Base-by-base conservation (phyloP, 2,888 invertebrate genomes). In the Melanargia galathea region DNA sequence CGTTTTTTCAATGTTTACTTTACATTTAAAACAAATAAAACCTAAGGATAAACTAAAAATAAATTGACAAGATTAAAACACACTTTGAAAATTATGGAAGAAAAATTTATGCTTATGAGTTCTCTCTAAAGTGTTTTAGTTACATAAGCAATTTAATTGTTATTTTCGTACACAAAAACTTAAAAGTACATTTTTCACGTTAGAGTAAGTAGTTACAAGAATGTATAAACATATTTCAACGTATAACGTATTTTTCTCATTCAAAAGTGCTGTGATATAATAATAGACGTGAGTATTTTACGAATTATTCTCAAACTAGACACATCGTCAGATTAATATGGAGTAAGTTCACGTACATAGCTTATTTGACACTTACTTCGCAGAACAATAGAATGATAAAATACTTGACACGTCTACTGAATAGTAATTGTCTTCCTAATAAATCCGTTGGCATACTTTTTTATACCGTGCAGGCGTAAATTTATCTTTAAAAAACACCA, bases 301-400 rank as follows among this genome's bases (percentile, higher is more conserved):
- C 54, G n/a, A 54, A 54, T 46, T 46, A 38, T 20, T 35, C 20
- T 18, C 38, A 18, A 35, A 18, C 54, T 54, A 54, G 33, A 38
- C 35, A 33, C 35, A 18, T 18, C 16, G 35, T 52, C 43, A 2
- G 13, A 46, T 11, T 13, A 46, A 22, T 46, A 46, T 46, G 45
- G 22, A 46, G 45, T 55, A 55, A 65, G 20, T 54, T 58, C 60
- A 63, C 60, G 63, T 63, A 51, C 30, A 52, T 16, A 26, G 62
- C 35, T 65, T 60, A 63, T 65, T 63, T 52, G 65, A 52, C 60
- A 65, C 56, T 43, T 26, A 26, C 40, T 57, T 51, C 60, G 45
- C n/a, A 45, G 55, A 49, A 63, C 48, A 35, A 26, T 45, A 43
- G 55, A 57, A 63, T 62, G 54, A 62, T 55, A 65, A 62, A 62